Conservation (phyloP, 2,113 vertebrate species). For the Acanthochromis polyacanthus region DNA sequence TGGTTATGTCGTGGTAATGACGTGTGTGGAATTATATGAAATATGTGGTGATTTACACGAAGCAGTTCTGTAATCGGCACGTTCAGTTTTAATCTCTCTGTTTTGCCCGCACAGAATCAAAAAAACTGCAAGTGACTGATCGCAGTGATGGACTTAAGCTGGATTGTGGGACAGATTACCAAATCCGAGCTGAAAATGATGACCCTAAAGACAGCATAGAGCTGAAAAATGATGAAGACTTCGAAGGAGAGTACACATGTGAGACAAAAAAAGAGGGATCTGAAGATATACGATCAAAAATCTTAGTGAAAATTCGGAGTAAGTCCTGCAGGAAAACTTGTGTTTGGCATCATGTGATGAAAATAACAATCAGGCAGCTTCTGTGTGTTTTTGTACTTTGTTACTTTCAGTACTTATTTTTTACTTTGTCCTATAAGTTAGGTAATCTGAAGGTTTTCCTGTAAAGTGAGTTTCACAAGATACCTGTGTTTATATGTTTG, state of each 20-base stretch:
- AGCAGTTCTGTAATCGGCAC: neutral
- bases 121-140: accelerated
- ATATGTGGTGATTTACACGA: neutral
- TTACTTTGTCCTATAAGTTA: no score
- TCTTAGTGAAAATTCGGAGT: constrained; percentile 76
- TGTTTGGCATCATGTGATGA: neutral
- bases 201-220: no score
- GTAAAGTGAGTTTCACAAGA: neutral
- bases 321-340: constrained; percentile 44
- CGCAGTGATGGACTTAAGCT: constrained; percentile 1
- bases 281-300: accelerated
- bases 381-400: neutral
- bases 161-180: neutral
- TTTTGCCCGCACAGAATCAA: neutral
- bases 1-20: accelerated
- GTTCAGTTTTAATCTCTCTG: neutral
- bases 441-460: no score
- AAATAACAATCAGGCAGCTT: neutral
- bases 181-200: accelerated
- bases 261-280: accelerated
- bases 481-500: constrained; percentile 7
- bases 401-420: no score
- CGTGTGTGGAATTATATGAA: neutral
- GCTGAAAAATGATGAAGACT: neutral
- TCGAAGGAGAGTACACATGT: constrained; percentile 26